A percentile compares a stretch with the other conserved stretches of the same genome.
Conservation (phyloP, 2,113 vertebrate genomes). For the Rhinolophus ferrumequinum region DNA sequence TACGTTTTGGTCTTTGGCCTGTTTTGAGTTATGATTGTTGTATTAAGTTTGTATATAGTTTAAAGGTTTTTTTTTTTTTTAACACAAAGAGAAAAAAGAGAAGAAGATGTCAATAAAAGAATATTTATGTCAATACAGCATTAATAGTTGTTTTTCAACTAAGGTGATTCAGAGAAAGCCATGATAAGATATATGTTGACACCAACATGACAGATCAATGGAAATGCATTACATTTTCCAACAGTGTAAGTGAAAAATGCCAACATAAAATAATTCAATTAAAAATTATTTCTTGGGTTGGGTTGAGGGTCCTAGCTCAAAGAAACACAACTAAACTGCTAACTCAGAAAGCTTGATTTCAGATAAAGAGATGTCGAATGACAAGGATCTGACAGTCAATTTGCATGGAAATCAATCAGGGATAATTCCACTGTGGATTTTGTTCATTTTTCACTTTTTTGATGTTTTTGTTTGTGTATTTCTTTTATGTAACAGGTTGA, state of each 20-base stretch:
- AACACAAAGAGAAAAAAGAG: conserved; percentile 89
- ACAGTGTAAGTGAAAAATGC: conserved; percentile 78
- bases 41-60: background rate
- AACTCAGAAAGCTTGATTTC: conserved; percentile 38
- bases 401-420: conserved; percentile 24
- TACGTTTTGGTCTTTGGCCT: background rate
- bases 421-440: conserved; percentile 8
- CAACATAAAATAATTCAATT: conserved; percentile 67
- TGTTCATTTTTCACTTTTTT: background rate
- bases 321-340: conserved; percentile 52
- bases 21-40: background rate
- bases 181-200: conserved; percentile 86
- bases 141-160: conserved; percentile 86
- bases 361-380: conserved; percentile 33
- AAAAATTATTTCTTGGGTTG: conserved; percentile 52
- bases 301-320: conserved; percentile 31
- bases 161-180: conserved; percentile 85
- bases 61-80: background rate
- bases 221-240: conserved; percentile 81
- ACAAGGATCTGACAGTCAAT: background rate
- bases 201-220: conserved; percentile 87
- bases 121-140: conserved; percentile 88
- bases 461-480: conserved; percentile 28
- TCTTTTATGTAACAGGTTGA: conserved; percentile 55
- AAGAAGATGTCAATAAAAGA: conserved; percentile 99